Evolutionary conservation across 1,140 invertebrate species (phyloP).

Genomic region (Muscidifurax raptorellus): DNA sequence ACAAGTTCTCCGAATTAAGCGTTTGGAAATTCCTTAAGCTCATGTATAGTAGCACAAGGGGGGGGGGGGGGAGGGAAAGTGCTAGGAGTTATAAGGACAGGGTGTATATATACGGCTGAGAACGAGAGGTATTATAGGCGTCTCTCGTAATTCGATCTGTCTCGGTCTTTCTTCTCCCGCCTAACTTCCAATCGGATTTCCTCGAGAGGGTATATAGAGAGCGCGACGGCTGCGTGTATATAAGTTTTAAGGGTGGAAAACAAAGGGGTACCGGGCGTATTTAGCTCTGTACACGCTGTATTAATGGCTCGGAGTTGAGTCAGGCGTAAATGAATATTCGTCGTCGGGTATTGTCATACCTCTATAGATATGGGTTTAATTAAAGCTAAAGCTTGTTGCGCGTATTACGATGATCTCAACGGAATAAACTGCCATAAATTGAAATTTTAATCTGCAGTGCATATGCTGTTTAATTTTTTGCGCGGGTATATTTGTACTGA

Average conservation of each 20-base stretch:
- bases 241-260: neutral
- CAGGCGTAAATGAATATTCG: neutral
- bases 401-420: neutral
- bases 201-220: neutral
- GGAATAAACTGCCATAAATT: too few relatives aligned
- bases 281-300: neutral
- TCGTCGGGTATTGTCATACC: neutral
- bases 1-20: neutral
- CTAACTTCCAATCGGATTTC: constrained; percentile 30
- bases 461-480: too few relatives aligned
- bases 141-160: constrained; percentile 3
- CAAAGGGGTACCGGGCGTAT: neutral
- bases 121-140: constrained; percentile 8
- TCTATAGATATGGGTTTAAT: neutral
- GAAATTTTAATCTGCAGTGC: too few relatives aligned
- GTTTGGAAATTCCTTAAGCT: constrained; percentile 25
- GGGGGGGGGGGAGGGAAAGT: neutral
- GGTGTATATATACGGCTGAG: neutral
- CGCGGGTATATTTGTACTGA: too few relatives aligned
- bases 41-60: neutral
- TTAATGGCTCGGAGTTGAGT: neutral
- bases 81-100: neutral
- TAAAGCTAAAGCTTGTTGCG: neutral
- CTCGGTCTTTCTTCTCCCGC: neutral
- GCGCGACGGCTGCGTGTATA: neutral